These are phyloP conservation scores for Ormyrus pomaceus DNA, from an alignment of 2,888 invertebrate genomes.

Conservation along the genomic window DNA sequence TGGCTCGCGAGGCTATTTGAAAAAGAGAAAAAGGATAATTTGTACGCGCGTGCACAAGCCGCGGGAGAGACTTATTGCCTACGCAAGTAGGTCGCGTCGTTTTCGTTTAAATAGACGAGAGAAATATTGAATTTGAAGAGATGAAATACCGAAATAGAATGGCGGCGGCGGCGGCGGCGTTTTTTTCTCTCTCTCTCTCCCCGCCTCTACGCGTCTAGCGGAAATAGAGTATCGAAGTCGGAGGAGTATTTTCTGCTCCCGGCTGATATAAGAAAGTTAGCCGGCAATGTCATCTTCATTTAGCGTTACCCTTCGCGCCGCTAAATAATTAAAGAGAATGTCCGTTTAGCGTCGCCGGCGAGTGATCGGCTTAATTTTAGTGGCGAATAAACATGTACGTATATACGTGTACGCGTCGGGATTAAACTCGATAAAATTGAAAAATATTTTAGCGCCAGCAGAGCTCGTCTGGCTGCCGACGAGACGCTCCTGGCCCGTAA, in stretches of 20 bases:
- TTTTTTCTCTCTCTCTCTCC: no score
- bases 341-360: not conserved
- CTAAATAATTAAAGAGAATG: constrained; percentile 31
- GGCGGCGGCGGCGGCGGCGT: not conserved
- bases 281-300: constrained; percentile 41
- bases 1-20: not conserved
- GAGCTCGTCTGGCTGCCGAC: not conserved
- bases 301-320: constrained; percentile 10
- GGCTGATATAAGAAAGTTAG: constrained; percentile 28
- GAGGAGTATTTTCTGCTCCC: constrained; percentile 13
- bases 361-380: not conserved
- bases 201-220: not conserved
- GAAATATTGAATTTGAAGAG: constrained; percentile 32
- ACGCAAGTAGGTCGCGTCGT: constrained; percentile 9
- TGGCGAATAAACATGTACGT: not conserved
- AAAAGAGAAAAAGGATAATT: no score
- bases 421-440: no score
- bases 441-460: no score
- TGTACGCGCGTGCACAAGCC: no score
- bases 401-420: no score
- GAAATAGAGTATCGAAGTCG: constrained; percentile 26
- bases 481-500: constrained; percentile 7
- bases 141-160: constrained; percentile 31
- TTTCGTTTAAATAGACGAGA: constrained; percentile 24
- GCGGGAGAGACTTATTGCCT: no score